Evolutionary conservation across 2,888 invertebrate genomes (phyloP).

Genomic region (Acrobasis consociella): DNA sequence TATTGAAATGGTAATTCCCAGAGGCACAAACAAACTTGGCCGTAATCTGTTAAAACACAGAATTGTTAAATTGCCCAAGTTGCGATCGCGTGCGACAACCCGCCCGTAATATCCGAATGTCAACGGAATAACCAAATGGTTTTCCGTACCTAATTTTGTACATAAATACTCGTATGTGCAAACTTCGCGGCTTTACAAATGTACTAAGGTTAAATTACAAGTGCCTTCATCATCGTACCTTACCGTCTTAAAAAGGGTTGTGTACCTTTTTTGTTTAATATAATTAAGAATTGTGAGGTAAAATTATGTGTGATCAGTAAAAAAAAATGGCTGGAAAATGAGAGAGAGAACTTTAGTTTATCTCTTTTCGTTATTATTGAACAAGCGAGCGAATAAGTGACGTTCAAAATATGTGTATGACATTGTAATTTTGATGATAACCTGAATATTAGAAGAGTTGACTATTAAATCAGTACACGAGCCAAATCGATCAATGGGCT

Average conservation of each 20-base stretch:
- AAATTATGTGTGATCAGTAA: no score
- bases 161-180: constrained; percentile 10
- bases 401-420: no score
- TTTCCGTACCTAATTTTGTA: constrained; percentile 6
- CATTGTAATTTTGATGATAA: no score
- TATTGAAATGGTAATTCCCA: constrained; percentile 47
- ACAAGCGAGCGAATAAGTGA: no score
- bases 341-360: no score
- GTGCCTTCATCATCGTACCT: background rate
- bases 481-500: no score
- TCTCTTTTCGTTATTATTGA: no score
- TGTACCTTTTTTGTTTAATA: background rate
- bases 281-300: no score
- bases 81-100: constrained; percentile 32
- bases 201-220: background rate
- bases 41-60: constrained; percentile 48
- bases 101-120: constrained; percentile 3
- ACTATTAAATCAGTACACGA: no score
- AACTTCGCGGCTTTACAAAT: constrained; percentile 4
- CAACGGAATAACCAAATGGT: constrained; percentile 10
- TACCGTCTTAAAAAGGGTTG: background rate
- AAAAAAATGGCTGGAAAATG: no score
- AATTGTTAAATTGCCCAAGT: constrained; percentile 32
- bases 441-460: no score
- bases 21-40: constrained; percentile 34